Evolutionary conservation across 2,888 invertebrate species (phyloP), one percentile per base, ranked within the genome.

Genomic region (Spilarctia lutea): DNA sequence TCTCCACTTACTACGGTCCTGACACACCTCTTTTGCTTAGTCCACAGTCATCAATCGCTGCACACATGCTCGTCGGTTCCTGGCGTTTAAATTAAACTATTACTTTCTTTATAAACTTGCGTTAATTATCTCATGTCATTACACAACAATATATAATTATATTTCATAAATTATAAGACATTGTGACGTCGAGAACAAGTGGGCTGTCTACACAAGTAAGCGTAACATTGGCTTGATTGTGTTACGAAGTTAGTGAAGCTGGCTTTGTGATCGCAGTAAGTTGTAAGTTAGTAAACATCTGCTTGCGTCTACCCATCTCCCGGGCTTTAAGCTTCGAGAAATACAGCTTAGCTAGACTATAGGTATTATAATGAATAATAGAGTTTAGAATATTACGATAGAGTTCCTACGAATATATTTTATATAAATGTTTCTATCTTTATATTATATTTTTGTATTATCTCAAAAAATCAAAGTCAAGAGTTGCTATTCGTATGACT

Each of bases 251-350:
- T 60, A 74, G 67, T 27, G 67, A 74, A 71, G 71, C 74, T 69
- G 68, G 71, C 74, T 74, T 74, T 67, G 71, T 70, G 52, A 74
- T 67, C 42, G n/a, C 71, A 56, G 48, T 69, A 74, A 74, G 66
- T 74, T 74, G 60, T 67, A 67, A 74, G 74, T 71, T 67, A 74
- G 74, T 71, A 74, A 74, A 74, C 70, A 71, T 42, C 60, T 71
- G 74, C 66, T 35, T 67, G 56, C 42, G 33, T 66, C 70, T 48
- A 63, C 63, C 39, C 42, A 48, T 70, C 65, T 65, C 48, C n/a
- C n/a, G 39, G 27, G 27, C 56, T 42, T 56, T 73, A 70, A 65
- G 35, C 74, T 69, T 74, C 33, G 56, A 69, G 48, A n/a, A 65
- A n/a, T 48, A 65, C 35, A 35, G 33, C 35, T 33, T 48, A 16